Conservation (phyloP, 2,888 invertebrate genomes). For the Gerosis bhagava region DNA sequence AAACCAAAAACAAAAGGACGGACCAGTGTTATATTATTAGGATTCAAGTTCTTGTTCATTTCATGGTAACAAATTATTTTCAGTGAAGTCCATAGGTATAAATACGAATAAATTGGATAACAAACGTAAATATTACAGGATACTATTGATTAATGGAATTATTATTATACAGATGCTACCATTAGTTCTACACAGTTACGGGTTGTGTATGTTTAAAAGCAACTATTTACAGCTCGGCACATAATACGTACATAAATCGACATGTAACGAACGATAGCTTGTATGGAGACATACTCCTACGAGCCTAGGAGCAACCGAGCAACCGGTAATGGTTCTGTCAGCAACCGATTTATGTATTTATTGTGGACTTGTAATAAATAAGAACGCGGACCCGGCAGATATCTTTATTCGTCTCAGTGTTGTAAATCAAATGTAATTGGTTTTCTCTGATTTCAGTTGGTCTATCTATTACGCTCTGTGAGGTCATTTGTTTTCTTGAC, state of each 20-base stretch:
- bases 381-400: constrained; percentile 39
- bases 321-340: constrained; percentile 51
- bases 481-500: constrained; percentile 26
- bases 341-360: constrained; percentile 55
- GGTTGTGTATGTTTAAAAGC: constrained; percentile 4
- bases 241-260: constrained; percentile 23
- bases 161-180: constrained; percentile 14
- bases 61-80: no score
- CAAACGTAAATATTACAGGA: no score
- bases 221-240: constrained; percentile 12
- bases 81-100: no score
- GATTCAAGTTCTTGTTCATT: no score
- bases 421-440: constrained; percentile 62
- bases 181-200: constrained; percentile 11
- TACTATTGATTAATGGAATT: constrained; percentile 15
- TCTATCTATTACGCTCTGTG: constrained; percentile 21
- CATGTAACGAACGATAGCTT: constrained; percentile 15
- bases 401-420: constrained; percentile 42
- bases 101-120: no score
- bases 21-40: no score
- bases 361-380: constrained; percentile 49
- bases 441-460: constrained; percentile 36
- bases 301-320: constrained; percentile 11
- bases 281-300: constrained; percentile 9
- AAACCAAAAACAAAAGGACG: no score